Conservation (phyloP, 53 echinoderm and acorn worm species). For the Echinarachnius parma region DNA sequence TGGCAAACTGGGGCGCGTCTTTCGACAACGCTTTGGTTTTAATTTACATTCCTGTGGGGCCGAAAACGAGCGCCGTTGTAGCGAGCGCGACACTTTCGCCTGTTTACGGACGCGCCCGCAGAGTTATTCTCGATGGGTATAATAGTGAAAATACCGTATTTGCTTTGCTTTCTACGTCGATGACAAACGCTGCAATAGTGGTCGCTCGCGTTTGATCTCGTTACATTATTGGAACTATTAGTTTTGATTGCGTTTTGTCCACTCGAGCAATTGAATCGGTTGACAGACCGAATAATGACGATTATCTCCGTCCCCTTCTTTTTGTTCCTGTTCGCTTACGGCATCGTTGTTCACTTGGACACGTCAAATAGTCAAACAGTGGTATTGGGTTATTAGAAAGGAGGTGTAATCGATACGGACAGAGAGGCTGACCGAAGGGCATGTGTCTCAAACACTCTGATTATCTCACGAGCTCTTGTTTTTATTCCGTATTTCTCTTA, state of each 20-base stretch:
- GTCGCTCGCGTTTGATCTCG: slow-evolving; percentile 26
- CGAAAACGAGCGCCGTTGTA: slow-evolving; percentile 8
- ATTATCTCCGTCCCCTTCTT: neutral
- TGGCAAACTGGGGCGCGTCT: slow-evolving; percentile 42
- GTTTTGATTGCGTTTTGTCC: slow-evolving; percentile 19
- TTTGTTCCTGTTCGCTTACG: slow-evolving; percentile 6
- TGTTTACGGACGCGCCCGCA: slow-evolving; percentile 18
- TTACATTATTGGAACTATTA: slow-evolving; percentile 35
- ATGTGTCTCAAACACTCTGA: no score
- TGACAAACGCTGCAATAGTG: slow-evolving; percentile 8
- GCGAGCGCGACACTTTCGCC: slow-evolving; percentile 21
- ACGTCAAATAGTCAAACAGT: no score
- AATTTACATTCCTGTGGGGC: slow-evolving; percentile 36
- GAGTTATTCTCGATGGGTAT: slow-evolving; percentile 1
- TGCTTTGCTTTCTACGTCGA: slow-evolving; percentile 19
- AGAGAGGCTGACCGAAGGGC: slow-evolving; percentile 7
- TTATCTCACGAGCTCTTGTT: no score
- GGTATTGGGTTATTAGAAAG: slow-evolving; percentile 16
- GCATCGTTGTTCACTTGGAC: slow-evolving; percentile 9
- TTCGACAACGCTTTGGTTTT: slow-evolving; percentile 18
- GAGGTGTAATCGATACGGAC: slow-evolving; percentile 17
- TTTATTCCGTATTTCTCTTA: no score
- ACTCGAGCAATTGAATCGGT: slow-evolving; percentile 30
- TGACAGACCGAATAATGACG: slow-evolving; percentile 3
- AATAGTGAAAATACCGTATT: slow-evolving; percentile 18